These are phyloP conservation scores for Drosophila rubida DNA, from an alignment of 2,888 invertebrate genomes.

Conservation along the genomic window DNA sequence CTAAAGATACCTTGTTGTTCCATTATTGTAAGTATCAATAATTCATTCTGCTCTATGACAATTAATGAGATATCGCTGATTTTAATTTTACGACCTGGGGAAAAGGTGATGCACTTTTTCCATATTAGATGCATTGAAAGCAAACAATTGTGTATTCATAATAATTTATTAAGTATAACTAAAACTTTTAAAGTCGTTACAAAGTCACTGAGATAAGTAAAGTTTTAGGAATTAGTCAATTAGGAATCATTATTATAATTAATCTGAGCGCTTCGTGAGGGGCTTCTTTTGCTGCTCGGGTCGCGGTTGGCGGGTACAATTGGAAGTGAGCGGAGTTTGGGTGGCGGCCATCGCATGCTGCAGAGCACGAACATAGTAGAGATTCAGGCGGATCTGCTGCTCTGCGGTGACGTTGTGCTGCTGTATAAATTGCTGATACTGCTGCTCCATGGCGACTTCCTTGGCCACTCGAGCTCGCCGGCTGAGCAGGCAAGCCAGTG, in stretches of 20 bases:
- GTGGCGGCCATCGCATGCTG: conserved; percentile 54
- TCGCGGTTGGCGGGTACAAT: conserved; percentile 11
- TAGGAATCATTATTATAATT: too few species aligned
- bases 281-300: conserved; percentile 20
- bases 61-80: too few species aligned
- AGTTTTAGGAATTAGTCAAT: not conserved
- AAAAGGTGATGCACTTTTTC: too few species aligned
- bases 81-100: too few species aligned
- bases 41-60: too few species aligned
- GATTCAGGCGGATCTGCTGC: conserved; percentile 62
- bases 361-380: conserved; percentile 62
- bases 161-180: conserved; percentile 47
- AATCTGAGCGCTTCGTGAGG: not conserved
- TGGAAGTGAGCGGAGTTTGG: conserved; percentile 30
- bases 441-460: conserved; percentile 58
- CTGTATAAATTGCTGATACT: conserved; percentile 52
- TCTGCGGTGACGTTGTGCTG: conserved; percentile 55
- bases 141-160: conserved; percentile 1
- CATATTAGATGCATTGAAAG: too few species aligned
- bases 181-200: conserved; percentile 55
- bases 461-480: conserved; percentile 65
- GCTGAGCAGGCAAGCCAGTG: conserved; percentile 61
- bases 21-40: too few species aligned
- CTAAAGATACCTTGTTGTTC: too few species aligned
- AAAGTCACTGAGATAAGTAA: conserved; percentile 9